These are phyloP conservation scores for Cephonodes hylas DNA, from an alignment of 2,888 invertebrate genomes.

Conservation along the genomic window DNA sequence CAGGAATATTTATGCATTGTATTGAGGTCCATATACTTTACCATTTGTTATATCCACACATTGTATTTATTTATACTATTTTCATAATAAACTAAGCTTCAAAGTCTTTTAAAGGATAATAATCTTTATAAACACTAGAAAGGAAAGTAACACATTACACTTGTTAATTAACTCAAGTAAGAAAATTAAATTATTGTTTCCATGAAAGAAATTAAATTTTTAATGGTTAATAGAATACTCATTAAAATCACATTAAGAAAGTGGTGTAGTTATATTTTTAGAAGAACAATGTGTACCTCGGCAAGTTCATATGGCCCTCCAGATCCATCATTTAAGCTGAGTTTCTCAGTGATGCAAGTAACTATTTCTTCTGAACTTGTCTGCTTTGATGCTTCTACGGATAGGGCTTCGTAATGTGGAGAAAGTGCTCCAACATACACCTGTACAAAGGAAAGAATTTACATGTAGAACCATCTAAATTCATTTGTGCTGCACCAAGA, in stretches of 20 bases:
- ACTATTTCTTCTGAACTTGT: conserved; percentile 96
- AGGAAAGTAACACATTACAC: too few species aligned
- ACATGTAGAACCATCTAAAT: neutral
- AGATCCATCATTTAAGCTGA: conserved; percentile 72
- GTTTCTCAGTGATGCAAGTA: conserved; percentile 90
- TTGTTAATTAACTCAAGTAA: too few species aligned
- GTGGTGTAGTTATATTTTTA: neutral
- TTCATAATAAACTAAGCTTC: too few species aligned
- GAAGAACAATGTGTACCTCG: conserved; percentile 75
- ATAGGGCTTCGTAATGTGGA: conserved; percentile 93
- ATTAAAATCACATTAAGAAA: too few species aligned
- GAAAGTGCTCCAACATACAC: conserved; percentile 95
- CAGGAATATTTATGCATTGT: neutral
- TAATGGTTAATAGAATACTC: too few species aligned
- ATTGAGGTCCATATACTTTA: neutral
- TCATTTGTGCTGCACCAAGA: too few species aligned
- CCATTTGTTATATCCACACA: too few species aligned
- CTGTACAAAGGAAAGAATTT: conserved; percentile 59
- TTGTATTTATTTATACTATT: too few species aligned
- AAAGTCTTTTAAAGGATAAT: too few species aligned
- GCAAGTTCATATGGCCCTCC: conserved; percentile 90
- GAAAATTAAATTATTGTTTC: too few species aligned
- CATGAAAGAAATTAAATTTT: too few species aligned
- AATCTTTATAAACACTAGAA: too few species aligned
- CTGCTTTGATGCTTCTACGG: conserved; percentile 94